Base-by-base conservation (phyloP, 2,888 invertebrate species). In the Brachyopa scutellaris region DNA sequence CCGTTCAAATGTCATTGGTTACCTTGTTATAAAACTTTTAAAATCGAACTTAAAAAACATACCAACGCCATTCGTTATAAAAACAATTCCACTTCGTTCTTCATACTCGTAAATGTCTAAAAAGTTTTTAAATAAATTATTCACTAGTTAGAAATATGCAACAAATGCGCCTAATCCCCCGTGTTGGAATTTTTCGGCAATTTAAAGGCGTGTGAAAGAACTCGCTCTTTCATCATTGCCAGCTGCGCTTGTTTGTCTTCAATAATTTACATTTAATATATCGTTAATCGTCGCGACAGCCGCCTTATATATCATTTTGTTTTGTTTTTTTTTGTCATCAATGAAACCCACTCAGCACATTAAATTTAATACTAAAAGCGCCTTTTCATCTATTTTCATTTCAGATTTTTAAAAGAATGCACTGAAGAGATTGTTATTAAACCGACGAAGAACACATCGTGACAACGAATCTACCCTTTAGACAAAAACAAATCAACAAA, bases 391-490 rank as follows among this genome's bases (percentile, higher is more conserved):
- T 61, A n/a, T n/a, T 51, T 31, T 51, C 42, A 7, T 74, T 82
- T 77, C 82, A 82, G 82, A 82, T 74, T 62, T 62, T 57, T 23
- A 62, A 80, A 69, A 69, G 55, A 74, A 69, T 74, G 73, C 61
- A 73, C 55, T 79, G 55, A 67, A 64, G 57, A 80, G 57, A 62
- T 77, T 82, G 77, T 77, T 66, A 70, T 53, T 36, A 77, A 70
- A 64, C 64, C 66, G 69, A 70, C 70, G 64, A 76, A 77, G 64
- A 82, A 59, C 64, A 82, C 70, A 70, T 82, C 82, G 82, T 77
- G 76, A 82, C 82, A 82, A 82, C 82, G 82, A 82, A 82, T 82
- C 76, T 66, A 82, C 82, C 77, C 66, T 74, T 64, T 72, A 72
- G 64, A 66, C 42, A 78, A 78, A 59, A 51, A 69, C 2, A 53